Evolutionary conservation across 2,113 vertebrate genomes (phyloP).

Genomic region (Gymnorhina tibicen): DNA sequence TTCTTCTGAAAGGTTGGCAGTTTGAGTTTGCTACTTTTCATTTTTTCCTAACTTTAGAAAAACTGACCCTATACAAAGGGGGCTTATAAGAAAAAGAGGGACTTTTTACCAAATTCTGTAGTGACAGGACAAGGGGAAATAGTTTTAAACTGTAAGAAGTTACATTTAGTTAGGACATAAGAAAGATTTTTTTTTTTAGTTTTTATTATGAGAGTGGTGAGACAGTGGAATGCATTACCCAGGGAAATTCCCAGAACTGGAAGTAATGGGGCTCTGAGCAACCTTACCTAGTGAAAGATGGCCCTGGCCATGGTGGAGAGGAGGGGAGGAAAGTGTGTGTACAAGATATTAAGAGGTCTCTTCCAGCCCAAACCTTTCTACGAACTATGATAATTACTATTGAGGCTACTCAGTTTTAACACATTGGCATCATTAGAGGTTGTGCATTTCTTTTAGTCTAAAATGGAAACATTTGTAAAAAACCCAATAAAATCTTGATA

Average conservation of each 20-base stretch:
- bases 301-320: neutral
- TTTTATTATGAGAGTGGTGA: neutral
- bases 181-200: too few species aligned
- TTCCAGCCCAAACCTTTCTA: neutral
- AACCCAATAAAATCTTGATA: neutral
- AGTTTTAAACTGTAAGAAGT: neutral
- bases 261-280: neutral
- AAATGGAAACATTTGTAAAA: neutral
- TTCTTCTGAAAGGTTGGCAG: neutral
- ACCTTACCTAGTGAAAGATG: neutral
- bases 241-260: neutral
- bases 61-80: neutral
- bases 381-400: neutral
- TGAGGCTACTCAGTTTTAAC: neutral
- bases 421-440: fast-evolving
- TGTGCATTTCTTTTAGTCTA: neutral
- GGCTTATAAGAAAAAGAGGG: neutral
- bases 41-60: neutral
- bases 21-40: neutral
- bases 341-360: neutral
- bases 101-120: neutral
- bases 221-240: neutral
- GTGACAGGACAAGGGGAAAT: neutral
- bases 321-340: neutral
- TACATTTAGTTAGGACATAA: neutral